phyloP scores from a whole-genome alignment of 2,888 invertebrate species.

The Parnassius apollo region DNA sequence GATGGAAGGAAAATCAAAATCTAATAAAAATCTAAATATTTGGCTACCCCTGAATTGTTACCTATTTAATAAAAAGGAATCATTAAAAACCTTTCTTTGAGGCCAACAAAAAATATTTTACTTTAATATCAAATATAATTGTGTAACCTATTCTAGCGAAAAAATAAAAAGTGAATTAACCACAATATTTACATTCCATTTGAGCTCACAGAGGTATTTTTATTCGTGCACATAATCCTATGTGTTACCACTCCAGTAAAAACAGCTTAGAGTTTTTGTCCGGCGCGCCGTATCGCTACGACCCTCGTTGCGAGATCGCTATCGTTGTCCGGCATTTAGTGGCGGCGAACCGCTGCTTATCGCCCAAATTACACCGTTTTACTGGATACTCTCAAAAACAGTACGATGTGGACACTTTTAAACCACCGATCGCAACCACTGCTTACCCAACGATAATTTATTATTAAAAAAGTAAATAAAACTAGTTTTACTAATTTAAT shows the following conservation, averaged over 20 bases:
- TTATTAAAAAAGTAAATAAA: too few relatives aligned
- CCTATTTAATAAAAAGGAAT: too few relatives aligned
- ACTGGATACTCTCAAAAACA: conserved; percentile 63
- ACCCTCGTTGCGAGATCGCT: conserved; percentile 56
- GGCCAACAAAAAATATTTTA: too few relatives aligned
- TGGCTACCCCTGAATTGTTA: too few relatives aligned
- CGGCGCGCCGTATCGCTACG: conserved; percentile 36
- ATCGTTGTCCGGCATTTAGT: conserved; percentile 51
- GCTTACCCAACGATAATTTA: not conserved
- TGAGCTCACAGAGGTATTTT: conserved; percentile 18
- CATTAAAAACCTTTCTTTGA: too few relatives aligned
- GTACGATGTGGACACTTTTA: conserved; percentile 44
- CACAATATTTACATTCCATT: too few relatives aligned
- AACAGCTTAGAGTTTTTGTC: conserved; percentile 36
- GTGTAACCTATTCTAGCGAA: too few relatives aligned
- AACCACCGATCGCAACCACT: conserved; percentile 14
- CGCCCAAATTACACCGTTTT: conserved; percentile 72
- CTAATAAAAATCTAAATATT: too few relatives aligned
- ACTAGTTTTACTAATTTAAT: too few relatives aligned
- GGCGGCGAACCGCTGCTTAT: conserved; percentile 62
- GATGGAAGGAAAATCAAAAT: too few relatives aligned
- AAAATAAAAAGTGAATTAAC: too few relatives aligned
- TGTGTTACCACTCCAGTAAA: conserved; percentile 34
- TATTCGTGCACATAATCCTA: conserved; percentile 35
- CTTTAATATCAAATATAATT: too few relatives aligned